Base-by-base conservation (phyloP, 2,888 invertebrate genomes). In the Oxytorus armatus region DNA sequence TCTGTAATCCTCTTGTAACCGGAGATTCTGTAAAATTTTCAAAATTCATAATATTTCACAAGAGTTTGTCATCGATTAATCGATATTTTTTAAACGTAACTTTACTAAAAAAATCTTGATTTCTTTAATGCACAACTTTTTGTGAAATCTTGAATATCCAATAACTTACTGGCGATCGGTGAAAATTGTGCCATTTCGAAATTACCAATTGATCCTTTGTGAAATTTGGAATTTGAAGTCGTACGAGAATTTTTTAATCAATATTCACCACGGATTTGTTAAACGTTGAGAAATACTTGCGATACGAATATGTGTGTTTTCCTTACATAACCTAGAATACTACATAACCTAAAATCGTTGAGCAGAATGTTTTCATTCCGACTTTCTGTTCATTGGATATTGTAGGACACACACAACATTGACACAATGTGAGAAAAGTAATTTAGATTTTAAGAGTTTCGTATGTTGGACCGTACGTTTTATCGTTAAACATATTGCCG, bases 1-100 rank as follows among this genome's bases (percentile, higher is more conserved):
- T 89, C 72, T 92, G 91, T 1, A 89, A 86, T 49, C 89, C 59
- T 77, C 75, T 83, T 21, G 70, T 59, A 4, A 42, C 59, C 4
- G 85, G 82, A 18, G 83, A 83, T 44, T 81, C 84, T 83, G 59
- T 8, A 14, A 3, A n/a, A 3, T 68, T 42, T 68, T 39, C n/a
- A n/a, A n/a, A n/a, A n/a, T 53, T 23, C 4, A 3, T 39, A 21
- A n/a, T n/a, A n/a, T n/a, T n/a, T n/a, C n/a, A n/a, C n/a, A n/a
- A n/a, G n/a, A n/a, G n/a, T n/a, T n/a, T n/a, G n/a, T n/a, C n/a
- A n/a, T n/a, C 29, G 29, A 29, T 29, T 29, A 5, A 5, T 29
- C 29, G 5, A 5, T 29, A 29, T 5, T 29, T 29, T 29, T 5
- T 2, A 29, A 2, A 5, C 5, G 5, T 3, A 29, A 29, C 29